Conservation (phyloP, 1,140 invertebrate genomes). For the Monochamus saltuarius region DNA sequence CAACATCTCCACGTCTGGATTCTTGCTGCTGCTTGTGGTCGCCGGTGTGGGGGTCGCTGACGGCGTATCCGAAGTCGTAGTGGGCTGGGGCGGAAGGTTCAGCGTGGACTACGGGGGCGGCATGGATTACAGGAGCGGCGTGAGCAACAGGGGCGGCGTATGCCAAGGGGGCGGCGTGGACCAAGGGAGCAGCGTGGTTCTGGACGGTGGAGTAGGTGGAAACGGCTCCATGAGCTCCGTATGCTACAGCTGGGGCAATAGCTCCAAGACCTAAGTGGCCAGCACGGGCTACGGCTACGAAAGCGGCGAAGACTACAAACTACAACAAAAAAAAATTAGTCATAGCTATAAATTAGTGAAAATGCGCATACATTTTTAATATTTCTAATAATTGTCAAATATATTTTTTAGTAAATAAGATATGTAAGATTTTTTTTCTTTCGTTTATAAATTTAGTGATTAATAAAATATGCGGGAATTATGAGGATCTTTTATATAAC, state of each 20-base stretch:
- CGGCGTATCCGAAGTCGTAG: slow-evolving; percentile 37
- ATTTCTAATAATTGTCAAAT: too few relatives aligned
- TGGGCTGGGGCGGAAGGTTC: slow-evolving; percentile 33
- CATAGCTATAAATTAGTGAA: too few relatives aligned
- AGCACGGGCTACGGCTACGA: slow-evolving; percentile 53
- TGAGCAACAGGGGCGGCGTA: slow-evolving; percentile 13
- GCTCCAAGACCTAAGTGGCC: slow-evolving; percentile 28
- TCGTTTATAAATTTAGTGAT: too few relatives aligned
- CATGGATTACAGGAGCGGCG: neutral
- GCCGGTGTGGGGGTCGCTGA: slow-evolving; percentile 56
- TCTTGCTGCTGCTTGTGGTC: slow-evolving; percentile 38
- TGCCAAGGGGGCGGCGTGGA: slow-evolving; percentile 7
- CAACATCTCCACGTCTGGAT: slow-evolving; percentile 33
- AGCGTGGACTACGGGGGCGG: slow-evolving; percentile 40
- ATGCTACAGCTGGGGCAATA: slow-evolving; percentile 8
- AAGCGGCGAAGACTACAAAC: slow-evolving; percentile 53
- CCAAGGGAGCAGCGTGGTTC: slow-evolving; percentile 5
- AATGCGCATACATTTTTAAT: too few relatives aligned
- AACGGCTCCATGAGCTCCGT: neutral
- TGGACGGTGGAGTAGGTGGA: slow-evolving; percentile 2
- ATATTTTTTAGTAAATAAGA: too few relatives aligned
- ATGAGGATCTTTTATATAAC: too few relatives aligned
- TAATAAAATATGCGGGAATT: too few relatives aligned
- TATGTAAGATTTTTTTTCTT: too few relatives aligned
- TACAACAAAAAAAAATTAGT: slow-evolving; percentile 40